Base-by-base conservation (phyloP, 2,888 invertebrate genomes). In the Leptarthrus brevirostris region DNA sequence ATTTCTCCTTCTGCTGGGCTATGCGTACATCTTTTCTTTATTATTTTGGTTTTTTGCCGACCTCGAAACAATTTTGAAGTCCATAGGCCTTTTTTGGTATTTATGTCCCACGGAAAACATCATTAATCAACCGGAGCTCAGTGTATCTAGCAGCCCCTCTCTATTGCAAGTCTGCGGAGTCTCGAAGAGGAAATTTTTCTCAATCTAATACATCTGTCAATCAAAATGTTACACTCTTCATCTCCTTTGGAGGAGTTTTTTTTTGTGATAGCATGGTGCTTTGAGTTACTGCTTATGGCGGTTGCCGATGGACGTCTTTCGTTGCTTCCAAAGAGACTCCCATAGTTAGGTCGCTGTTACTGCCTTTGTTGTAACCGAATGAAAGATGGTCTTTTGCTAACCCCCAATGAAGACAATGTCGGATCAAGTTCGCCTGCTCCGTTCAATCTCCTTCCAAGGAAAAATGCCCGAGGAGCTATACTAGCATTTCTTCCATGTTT, bases 81-180 rank as follows among this genome's bases (percentile, higher is more conserved):
- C 74, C 71, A 64, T 74, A 76, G 76, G 74, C 76, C 74, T 76
- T 76, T 61, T 74, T 76, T 76, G 74, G 76, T 74, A 76, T 76
- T 82, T 81, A 82, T 84, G 81, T 83, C 83, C 80, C 82, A 81
- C 80, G 79, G 78, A 80, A 77, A 75, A 79, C 79, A 83, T 81
- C 84, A 84, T 84, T 84, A 84, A 84, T 84, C 84, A 84, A 82
- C 61, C 58, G 49, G 30, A 61, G 34, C 61, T 54, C 49, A 34
- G 58, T 49, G 58, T 72, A 61, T 72, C 56, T 58, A 58, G 47
- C 58, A 72, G 72, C 56, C 47, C 53, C 71, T 54, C 40, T 54
- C 58, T 47, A 73, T 73, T 61, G 73, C 72, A 72, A 66, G 58
- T 72, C 72, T 73, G 73, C 73, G 66, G 69, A 76, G 69, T 49